phyloP scores from a whole-genome alignment of 2,113 vertebrate genomes.

The Orthonyx spaldingii region DNA sequence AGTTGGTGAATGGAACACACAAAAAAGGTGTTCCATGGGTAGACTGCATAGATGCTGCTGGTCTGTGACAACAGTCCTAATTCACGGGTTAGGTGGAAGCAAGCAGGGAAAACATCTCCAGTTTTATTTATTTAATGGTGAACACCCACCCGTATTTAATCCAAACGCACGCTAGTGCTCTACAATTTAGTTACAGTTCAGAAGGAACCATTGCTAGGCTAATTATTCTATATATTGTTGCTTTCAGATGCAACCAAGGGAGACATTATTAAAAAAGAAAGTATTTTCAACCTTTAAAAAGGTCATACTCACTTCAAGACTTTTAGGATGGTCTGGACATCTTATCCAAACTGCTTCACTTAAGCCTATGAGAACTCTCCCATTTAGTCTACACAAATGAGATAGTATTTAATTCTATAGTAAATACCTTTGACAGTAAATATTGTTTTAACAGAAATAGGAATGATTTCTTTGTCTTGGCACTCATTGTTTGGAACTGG shows the following conservation, averaged over 20 bases:
- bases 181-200: background rate
- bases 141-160: background rate
- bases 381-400: background rate
- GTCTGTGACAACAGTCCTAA: background rate
- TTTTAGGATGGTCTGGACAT: background rate
- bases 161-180: background rate
- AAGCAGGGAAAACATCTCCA: background rate
- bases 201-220: background rate
- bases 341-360: background rate
- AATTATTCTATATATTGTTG: fast-evolving
- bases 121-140: background rate
- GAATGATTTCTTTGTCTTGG: background rate
- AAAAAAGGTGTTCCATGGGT: background rate
- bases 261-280: background rate
- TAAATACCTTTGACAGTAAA: background rate
- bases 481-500: background rate
- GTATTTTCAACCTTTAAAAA: background rate
- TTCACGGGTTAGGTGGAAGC: background rate
- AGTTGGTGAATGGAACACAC: background rate
- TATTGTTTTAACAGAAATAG: background rate
- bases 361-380: background rate
- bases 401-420: background rate
- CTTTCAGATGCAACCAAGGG: background rate
- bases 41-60: background rate
- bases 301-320: background rate